phyloP scores from a whole-genome alignment of 2,797 vertebrate genomes.

The Xerus rutilus region DNA sequence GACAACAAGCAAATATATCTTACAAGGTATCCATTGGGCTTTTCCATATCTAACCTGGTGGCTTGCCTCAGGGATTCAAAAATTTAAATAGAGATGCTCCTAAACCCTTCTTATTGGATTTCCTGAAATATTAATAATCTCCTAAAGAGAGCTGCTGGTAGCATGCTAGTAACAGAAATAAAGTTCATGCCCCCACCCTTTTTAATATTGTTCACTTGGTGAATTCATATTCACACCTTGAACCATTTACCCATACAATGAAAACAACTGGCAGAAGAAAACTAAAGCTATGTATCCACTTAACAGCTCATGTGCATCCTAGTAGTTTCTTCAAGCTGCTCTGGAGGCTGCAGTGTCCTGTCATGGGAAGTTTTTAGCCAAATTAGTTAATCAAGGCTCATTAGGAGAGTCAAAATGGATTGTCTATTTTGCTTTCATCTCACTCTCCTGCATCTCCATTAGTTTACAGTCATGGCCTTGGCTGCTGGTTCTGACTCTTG shows the following conservation, averaged over 20 bases:
- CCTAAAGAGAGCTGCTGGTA: not conserved
- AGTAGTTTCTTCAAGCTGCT: not conserved
- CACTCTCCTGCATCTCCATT: not conserved
- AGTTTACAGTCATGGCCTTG: not conserved
- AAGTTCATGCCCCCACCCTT: not conserved
- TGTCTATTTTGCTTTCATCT: conserved; percentile 15
- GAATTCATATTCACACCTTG: not conserved
- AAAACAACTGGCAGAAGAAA: not conserved
- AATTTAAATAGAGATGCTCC: conserved; percentile 27
- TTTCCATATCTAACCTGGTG: not conserved
- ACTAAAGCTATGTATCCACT: not conserved
- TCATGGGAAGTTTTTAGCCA: not conserved
- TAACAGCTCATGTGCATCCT: not conserved
- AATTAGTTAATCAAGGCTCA: conserved; percentile 13
- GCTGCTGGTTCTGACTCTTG: not conserved
- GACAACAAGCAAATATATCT: not conserved
- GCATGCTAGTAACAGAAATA: not conserved
- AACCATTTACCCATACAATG: not conserved
- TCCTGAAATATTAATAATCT: conserved; percentile 45
- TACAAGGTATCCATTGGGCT: not conserved
- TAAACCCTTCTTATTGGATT: conserved; percentile 5
- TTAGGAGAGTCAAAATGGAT: conserved; percentile 5
- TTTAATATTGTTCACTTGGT: not conserved
- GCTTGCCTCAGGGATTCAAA: conserved; percentile 43
- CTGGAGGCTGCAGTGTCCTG: not conserved